Base-by-base conservation (phyloP, 2,113 vertebrate genomes). In the Lonchura striata region DNA sequence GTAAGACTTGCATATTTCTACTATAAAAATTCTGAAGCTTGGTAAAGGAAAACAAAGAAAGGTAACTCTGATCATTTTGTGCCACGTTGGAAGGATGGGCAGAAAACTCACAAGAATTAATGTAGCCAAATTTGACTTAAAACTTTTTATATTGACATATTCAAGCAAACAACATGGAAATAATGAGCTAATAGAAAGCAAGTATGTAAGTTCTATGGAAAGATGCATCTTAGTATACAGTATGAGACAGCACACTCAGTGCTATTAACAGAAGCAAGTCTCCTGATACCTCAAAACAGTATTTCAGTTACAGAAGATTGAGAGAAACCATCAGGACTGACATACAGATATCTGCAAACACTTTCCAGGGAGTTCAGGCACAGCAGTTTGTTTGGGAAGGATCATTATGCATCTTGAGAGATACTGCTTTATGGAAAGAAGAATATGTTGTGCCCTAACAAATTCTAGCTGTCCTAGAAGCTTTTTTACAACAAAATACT, bases 221-320 rank as follows among this genome's bases (percentile, higher is more conserved):
- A 91, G 69, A 74, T 8, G 44, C 49, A 35, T 41, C 39, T 68
- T 69, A 68, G 69, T 76, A 86, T 87, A 89, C 81, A 79, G 77
- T 19, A 97, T 82, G 92, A 92, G 94, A 95, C 91, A 94, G 91
- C 95, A 94, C 92, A 86, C 41, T 42, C 41, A 41, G 41, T 41
- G 41, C 41, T 41, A 69, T 82, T 89, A 87, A 89, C 84, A 96
- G 70, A 95, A 92, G 77, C 74, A 95, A 82, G 57, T 81, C 90
- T 95, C 90, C 35, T 0, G 24, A 86, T 74, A 94, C 71, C 50
- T 93, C 85, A 64, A 80, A 91, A 63, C 63, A 92, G 69, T 50
- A 93, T 59, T 76, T 75, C 82, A 74, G 71, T 52, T 85, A 83
- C 42, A 77, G 71, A 63, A 86, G 81, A 60, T 1, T 41, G 86